Conservation (phyloP, 2,888 invertebrate genomes). For the Diarsia brunnea region DNA sequence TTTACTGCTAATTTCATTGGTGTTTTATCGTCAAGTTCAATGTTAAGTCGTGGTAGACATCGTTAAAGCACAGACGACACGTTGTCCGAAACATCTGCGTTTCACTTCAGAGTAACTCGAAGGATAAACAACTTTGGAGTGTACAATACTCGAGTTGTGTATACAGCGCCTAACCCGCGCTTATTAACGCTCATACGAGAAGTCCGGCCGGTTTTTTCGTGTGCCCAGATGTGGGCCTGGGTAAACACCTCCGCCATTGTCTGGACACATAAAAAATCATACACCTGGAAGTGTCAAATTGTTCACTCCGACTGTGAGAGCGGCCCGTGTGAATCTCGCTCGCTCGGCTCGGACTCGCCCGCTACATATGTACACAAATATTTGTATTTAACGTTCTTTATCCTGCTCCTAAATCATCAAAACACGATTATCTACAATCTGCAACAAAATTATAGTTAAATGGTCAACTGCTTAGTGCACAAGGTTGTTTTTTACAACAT, state of each 20-base stretch:
- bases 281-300: constrained; percentile 91
- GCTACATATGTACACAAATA: constrained; percentile 70
- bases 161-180: constrained; percentile 72
- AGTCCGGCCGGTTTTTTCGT: constrained; percentile 88
- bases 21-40: constrained; percentile 89
- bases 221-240: constrained; percentile 89
- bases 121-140: constrained; percentile 82
- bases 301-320: constrained; percentile 87
- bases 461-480: constrained; percentile 27
- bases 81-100: constrained; percentile 85
- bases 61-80: constrained; percentile 79
- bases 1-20: constrained; percentile 88
- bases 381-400: constrained; percentile 52
- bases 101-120: constrained; percentile 77
- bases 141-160: constrained; percentile 75
- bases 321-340: constrained; percentile 85
- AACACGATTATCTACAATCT: constrained; percentile 55
- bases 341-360: constrained; percentile 65
- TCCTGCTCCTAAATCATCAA: constrained; percentile 48
- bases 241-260: constrained; percentile 86
- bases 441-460: constrained; percentile 51
- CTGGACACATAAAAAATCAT: constrained; percentile 85
- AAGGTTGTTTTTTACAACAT: constrained; percentile 45
- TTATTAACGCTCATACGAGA: constrained; percentile 89
- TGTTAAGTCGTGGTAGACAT: constrained; percentile 78